Conservation (phyloP, 2,797 vertebrate genomes). For the Phalanger gymnotis region DNA sequence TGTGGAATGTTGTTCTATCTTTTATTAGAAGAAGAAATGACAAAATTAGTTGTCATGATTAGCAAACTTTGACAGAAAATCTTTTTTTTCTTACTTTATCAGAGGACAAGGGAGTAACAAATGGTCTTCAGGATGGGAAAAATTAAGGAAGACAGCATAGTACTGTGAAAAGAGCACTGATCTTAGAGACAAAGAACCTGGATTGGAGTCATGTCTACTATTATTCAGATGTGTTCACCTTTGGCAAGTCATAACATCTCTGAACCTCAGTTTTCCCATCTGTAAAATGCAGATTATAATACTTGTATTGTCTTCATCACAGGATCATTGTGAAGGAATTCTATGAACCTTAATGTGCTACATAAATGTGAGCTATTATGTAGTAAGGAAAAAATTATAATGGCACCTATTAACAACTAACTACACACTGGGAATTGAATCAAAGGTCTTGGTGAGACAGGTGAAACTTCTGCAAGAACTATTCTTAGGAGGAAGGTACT, state of each 20-base stretch:
- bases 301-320: not conserved
- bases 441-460: not conserved
- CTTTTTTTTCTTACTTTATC: not conserved
- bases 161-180: not conserved
- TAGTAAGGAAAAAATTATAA: not conserved
- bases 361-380: not conserved
- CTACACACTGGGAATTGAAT: too few species aligned
- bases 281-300: not conserved
- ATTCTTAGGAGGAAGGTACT: not conserved
- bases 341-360: not conserved
- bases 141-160: not conserved
- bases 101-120: not conserved
- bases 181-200: not conserved
- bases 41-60: conserved; percentile 8
- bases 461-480: not conserved
- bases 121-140: not conserved
- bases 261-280: not conserved
- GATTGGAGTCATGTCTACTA: not conserved
- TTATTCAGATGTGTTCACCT: not conserved
- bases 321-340: not conserved
- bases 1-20: conserved; percentile 6
- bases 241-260: not conserved
- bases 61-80: conserved; percentile 45
- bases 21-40: not conserved
- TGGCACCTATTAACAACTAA: too few species aligned